Evolutionary conservation across 2,113 vertebrate genomes (phyloP).

Genomic region (Corythoichthys haematopterus): DNA sequence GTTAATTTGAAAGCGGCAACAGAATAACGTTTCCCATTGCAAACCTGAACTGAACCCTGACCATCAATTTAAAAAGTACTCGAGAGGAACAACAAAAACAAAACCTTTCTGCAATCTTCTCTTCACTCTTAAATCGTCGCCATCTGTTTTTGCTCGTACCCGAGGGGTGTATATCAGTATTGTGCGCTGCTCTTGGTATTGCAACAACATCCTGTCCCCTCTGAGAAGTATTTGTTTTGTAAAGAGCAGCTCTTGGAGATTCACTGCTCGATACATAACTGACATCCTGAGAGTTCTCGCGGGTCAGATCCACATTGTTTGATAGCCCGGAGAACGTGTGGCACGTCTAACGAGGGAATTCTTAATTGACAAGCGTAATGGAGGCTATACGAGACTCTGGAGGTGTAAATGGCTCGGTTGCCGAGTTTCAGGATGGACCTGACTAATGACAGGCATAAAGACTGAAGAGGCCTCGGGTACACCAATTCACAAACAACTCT

Average conservation of each 20-base stretch:
- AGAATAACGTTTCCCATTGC: slow-evolving; percentile 7
- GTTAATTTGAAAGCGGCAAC: slow-evolving; percentile 9
- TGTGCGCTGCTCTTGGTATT: slow-evolving; percentile 15
- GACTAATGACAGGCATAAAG: slow-evolving; percentile 32
- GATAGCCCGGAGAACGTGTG: slow-evolving; percentile 43
- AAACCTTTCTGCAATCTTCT: slow-evolving; percentile 4
- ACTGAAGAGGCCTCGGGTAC: slow-evolving; percentile 10
- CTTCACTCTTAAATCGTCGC: slow-evolving; percentile 23
- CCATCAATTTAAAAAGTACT: slow-evolving; percentile 10
- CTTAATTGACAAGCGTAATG: slow-evolving; percentile 42
- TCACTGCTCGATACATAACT: slow-evolving; percentile 23
- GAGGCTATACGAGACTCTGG: slow-evolving; percentile 37
- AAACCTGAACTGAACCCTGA: slow-evolving; percentile 13
- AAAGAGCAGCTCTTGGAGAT: slow-evolving; percentile 40
- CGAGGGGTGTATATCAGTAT: slow-evolving; percentile 37
- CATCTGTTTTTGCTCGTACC: slow-evolving; percentile 53
- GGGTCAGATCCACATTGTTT: slow-evolving; percentile 38
- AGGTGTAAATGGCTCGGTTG: slow-evolving; percentile 55
- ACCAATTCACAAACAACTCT: neutral
- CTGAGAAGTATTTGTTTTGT: slow-evolving; percentile 50
- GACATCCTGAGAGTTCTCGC: slow-evolving; percentile 38
- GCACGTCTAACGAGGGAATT: slow-evolving; percentile 47
- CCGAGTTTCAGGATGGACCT: slow-evolving; percentile 22
- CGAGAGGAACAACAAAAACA: neutral
- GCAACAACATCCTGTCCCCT: slow-evolving; percentile 62